phyloP scores from a whole-genome alignment of 2,113 vertebrate species.

The Petrocephalus microphthalmus region DNA sequence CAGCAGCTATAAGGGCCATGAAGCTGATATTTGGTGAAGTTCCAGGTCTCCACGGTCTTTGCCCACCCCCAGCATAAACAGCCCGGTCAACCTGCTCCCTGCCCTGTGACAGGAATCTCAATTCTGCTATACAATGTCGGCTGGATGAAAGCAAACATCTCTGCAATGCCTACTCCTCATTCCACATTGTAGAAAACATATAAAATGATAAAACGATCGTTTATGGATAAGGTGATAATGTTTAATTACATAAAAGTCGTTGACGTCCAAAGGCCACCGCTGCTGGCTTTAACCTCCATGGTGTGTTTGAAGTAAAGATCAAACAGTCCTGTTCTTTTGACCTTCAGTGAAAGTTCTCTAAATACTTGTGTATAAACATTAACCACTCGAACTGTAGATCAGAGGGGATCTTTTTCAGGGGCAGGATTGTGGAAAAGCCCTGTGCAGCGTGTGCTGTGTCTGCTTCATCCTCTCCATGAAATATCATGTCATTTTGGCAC shows the following conservation, averaged over 20 bases:
- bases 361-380: slow-evolving; percentile 58
- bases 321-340: slow-evolving; percentile 49
- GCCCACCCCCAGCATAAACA: neutral
- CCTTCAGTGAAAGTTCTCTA: slow-evolving; percentile 55
- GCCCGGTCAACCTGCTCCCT: neutral
- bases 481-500: neutral
- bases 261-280: slow-evolving; percentile 25
- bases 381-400: slow-evolving; percentile 45
- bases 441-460: neutral
- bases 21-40: neutral
- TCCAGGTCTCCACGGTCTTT: neutral
- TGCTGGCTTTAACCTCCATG: slow-evolving; percentile 13
- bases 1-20: neutral
- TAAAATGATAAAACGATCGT: neutral
- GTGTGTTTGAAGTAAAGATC: slow-evolving; percentile 46
- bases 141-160: neutral
- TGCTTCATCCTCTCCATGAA: slow-evolving; percentile 8
- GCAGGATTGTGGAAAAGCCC: neutral
- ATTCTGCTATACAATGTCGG: neutral
- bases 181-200: slow-evolving; percentile 24
- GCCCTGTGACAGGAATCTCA: neutral
- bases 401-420: slow-evolving; percentile 24
- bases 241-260: slow-evolving; percentile 21
- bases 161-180: neutral
- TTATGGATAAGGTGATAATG: slow-evolving; percentile 16